A percentile compares a stretch with the other conserved stretches of the same genome.
These are phyloP conservation scores for Chamaetylas fuelleborni DNA, from an alignment of 2,113 vertebrate species.

Conservation along the genomic window DNA sequence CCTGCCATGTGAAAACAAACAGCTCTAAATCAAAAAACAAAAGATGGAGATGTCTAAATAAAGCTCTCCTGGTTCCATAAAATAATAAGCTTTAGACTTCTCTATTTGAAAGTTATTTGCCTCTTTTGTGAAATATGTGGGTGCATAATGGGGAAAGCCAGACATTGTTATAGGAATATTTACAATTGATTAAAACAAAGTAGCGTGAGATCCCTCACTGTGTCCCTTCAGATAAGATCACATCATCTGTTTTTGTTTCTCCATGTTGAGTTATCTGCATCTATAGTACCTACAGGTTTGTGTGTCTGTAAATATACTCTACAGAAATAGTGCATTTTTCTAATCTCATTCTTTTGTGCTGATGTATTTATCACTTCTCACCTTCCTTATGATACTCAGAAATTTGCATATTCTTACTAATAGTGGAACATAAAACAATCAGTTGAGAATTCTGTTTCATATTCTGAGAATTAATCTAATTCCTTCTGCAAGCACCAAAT, in stretches of 20 bases:
- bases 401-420: not conserved
- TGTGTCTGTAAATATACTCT: not conserved
- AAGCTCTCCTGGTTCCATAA: not conserved
- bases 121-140: not conserved
- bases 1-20: not conserved
- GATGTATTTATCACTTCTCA: not conserved
- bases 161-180: not conserved
- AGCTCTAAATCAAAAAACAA: not conserved
- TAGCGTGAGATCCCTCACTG: not conserved
- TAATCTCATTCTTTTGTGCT: not conserved
- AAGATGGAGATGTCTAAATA: accelerated
- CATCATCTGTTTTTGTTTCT: not conserved
- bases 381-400: not conserved
- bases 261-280: not conserved
- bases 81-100: not conserved
- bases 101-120: not conserved
- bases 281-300: not conserved
- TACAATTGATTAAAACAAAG: not conserved
- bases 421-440: not conserved
- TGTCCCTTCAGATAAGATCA: not conserved
- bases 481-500: not conserved
- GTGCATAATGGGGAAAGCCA: not conserved
- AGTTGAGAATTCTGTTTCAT: not conserved
- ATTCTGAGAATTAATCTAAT: not conserved
- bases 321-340: not conserved